Percentiles rank a stretch among this genome's conserved stretches.
Evolutionary conservation across 1,140 invertebrate species (phyloP).

Genomic region (Octopus sinensis): DNA sequence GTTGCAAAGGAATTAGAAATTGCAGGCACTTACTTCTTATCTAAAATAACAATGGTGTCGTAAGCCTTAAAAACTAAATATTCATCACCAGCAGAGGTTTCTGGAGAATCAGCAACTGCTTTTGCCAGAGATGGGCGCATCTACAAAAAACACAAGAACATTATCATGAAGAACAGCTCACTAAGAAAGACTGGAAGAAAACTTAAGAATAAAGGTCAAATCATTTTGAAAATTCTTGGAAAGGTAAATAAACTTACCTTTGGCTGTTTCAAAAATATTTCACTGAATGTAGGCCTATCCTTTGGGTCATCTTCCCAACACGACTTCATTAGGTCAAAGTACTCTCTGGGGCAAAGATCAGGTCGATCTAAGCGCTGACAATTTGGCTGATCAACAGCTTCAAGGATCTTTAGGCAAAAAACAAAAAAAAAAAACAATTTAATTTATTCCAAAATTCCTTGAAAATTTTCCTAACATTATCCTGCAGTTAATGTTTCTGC

Average conservation of each 20-base stretch:
- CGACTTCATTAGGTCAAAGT: conserved; percentile 87
- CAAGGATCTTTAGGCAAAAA: conserved; percentile 72
- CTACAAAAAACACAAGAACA: conserved; percentile 33
- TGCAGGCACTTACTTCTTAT: conserved; percentile 70
- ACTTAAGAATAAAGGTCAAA: neutral
- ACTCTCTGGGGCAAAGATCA: conserved; percentile 90
- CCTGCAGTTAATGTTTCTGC: no score
- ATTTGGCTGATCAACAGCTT: conserved; percentile 86
- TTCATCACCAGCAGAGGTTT: conserved; percentile 57
- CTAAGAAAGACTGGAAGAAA: neutral
- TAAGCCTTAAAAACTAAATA: conserved; percentile 80
- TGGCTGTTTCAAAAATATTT: conserved; percentile 75
- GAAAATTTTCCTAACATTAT: no score
- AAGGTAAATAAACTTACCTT: conserved; percentile 61
- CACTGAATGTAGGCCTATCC: conserved; percentile 86
- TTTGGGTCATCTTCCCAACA: conserved; percentile 92
- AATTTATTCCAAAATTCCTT: no score
- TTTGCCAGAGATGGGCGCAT: conserved; percentile 85
- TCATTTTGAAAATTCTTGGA: neutral
- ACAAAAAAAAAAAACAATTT: no score
- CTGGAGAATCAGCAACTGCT: conserved; percentile 64
- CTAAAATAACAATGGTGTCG: conserved; percentile 89
- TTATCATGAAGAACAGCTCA: neutral
- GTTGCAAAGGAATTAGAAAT: no score
- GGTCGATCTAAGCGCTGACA: conserved; percentile 72